phyloP scores from a whole-genome alignment of 2,797 vertebrate species.

The Potorous gilbertii region DNA sequence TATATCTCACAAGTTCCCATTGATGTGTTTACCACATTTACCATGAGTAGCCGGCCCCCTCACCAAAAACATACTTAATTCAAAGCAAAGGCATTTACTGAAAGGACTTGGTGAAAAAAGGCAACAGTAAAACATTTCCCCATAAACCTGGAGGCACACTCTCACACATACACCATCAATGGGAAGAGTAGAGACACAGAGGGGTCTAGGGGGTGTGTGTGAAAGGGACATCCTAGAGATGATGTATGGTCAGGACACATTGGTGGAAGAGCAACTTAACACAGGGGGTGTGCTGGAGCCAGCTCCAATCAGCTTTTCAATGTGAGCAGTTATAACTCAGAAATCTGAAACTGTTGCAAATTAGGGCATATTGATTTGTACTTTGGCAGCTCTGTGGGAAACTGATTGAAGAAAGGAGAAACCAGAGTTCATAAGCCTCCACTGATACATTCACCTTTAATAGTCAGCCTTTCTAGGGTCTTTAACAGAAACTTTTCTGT shows the following conservation, averaged over 20 bases:
- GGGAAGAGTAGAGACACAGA: background rate
- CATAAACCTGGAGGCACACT: background rate
- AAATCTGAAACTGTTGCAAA: background rate
- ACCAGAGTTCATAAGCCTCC: background rate
- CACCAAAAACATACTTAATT: background rate
- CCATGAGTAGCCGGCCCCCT: background rate
- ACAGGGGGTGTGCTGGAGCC: background rate
- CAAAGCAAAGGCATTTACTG: background rate
- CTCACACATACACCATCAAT: background rate
- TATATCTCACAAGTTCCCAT: background rate
- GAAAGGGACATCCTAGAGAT: background rate
- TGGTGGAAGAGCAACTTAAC: background rate
- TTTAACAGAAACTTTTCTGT: background rate
- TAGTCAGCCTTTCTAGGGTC: background rate
- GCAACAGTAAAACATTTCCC: background rate
- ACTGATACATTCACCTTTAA: background rate
- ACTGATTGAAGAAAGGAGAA: background rate
- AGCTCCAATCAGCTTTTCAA: background rate
- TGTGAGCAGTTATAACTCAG: background rate
- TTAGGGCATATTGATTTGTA: background rate
- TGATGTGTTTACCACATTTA: background rate
- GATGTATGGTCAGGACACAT: background rate
- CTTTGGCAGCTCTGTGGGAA: background rate
- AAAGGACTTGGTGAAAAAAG: background rate
- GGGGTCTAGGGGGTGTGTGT: background rate